Base-by-base conservation (phyloP, 2,888 invertebrate species). In the Creontiades dilutus region DNA sequence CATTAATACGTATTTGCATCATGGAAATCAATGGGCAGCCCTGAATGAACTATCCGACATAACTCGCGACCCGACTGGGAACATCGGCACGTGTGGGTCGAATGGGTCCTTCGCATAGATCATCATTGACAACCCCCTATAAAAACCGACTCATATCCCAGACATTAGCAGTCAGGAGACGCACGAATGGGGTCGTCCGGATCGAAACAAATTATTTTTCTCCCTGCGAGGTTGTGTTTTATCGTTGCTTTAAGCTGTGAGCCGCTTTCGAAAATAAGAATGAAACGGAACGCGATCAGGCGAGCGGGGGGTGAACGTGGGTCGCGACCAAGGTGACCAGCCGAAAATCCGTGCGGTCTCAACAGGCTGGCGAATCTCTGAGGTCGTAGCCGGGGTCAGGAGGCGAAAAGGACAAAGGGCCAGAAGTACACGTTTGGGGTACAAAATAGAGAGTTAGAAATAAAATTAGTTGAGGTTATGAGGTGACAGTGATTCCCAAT, bases 331-430 rank as follows among this genome's bases (percentile, higher is more conserved):
- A 12, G 68, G 19, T 12, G 68, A n/a, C 68, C 12, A 68, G 19
- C 12, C 68, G 12, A 23, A 68, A 68, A 68, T 68, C 23, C 68
- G 68, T 68, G 23, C 23, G 68, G 68, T 68, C 68, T 23, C 68
- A 2, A 61, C 27, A 52, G 52, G 2, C 23, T 68, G 23, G 68
- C 23, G 68, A 23, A 68, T 68, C 23, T 68, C 68, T 23, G 68
- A 68, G 68, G 68, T 68, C 68, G 68, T 19, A 3, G 23, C 0
- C 12, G 23, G 23, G 23, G 23, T 68, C 68, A 23, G 68, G 9
- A 68, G 68, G 68, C 68, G 23, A 68, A 68, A 13, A 13, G 68
- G 68, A 68, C 68, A 68, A 68, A 68, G 68, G 68, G 68, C 68
- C 68, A 27, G 12, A 3, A 28, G 78, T 27, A 28, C 27, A 28